Percentiles rank a stretch among this genome's conserved stretches.
phyloP scores from a whole-genome alignment of 2,113 vertebrate genomes.

The Boulengeromyrus knoepffleri region DNA sequence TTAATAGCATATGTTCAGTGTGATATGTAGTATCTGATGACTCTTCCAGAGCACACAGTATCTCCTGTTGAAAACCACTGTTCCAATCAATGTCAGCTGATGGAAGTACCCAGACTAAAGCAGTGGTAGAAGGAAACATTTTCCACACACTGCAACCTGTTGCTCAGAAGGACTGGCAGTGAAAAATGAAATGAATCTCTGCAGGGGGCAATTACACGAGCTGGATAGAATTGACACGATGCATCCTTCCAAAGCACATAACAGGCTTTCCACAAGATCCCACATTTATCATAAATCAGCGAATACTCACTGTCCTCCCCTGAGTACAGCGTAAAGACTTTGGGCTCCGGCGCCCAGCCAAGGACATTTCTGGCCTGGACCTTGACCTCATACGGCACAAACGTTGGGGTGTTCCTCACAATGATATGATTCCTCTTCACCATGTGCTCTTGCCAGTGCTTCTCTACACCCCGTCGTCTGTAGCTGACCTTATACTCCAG shows the following conservation, averaged over 20 bases:
- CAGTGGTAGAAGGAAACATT: background rate
- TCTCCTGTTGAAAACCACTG: background rate
- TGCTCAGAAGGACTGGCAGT: background rate
- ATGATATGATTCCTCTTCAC: slow-evolving; percentile 77
- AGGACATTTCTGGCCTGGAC: slow-evolving; percentile 79
- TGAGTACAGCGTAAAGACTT: slow-evolving; percentile 68
- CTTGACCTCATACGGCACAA: slow-evolving; percentile 84
- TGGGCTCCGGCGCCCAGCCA: slow-evolving; percentile 77
- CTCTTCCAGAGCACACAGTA: background rate
- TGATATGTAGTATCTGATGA: background rate
- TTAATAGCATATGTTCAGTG: background rate
- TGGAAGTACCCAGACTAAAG: background rate
- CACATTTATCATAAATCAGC: too few relatives aligned
- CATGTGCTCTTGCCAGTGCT: slow-evolving; percentile 73
- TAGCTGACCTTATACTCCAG: slow-evolving; percentile 88
- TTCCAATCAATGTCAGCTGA: background rate
- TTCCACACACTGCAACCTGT: background rate
- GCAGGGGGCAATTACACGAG: background rate
- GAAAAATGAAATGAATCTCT: background rate
- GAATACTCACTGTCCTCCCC: slow-evolving; percentile 85
- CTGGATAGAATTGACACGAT: background rate
- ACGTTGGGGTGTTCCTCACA: slow-evolving; percentile 77
- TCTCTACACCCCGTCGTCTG: slow-evolving; percentile 62
- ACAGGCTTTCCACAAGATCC: background rate
- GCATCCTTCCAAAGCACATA: background rate